phyloP scores from a whole-genome alignment of 2,113 vertebrate species.

The Phylloscopus trochilus region DNA sequence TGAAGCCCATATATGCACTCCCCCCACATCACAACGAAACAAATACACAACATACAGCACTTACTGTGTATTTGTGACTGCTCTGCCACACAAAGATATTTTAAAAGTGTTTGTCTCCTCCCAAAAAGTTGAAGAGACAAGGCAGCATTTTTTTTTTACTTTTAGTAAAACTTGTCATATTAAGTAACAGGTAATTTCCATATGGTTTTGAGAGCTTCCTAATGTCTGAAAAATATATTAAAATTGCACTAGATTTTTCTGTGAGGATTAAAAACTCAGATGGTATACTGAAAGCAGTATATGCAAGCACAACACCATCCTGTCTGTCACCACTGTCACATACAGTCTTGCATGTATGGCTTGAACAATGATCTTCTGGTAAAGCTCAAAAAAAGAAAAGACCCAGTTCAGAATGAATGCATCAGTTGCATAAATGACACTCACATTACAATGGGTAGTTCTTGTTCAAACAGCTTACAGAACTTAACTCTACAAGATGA shows the following conservation, averaged over 20 bases:
- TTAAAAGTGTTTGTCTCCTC: neutral
- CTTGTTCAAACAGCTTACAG: neutral
- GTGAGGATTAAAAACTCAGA: neutral
- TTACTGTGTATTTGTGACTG: neutral
- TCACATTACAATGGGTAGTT: neutral
- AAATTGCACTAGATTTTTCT: neutral
- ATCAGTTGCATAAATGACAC: neutral
- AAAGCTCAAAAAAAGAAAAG: neutral
- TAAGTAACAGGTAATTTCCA: neutral
- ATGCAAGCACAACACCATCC: neutral
- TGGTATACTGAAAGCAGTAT: neutral
- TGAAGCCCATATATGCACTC: neutral
- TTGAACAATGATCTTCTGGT: neutral
- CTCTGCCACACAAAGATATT: neutral
- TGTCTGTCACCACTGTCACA: neutral
- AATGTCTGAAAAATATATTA: neutral
- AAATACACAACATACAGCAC: neutral
- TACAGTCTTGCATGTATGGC: rapidly evolving
- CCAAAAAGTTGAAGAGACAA: neutral
- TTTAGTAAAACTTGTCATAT: neutral
- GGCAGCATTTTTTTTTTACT: neutral
- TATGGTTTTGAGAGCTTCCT: neutral
- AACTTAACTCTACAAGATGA: neutral
- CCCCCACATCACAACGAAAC: neutral
- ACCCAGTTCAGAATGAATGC: neutral